phyloP scores from a whole-genome alignment of 1,140 invertebrate species.

The Lucilia sericata region DNA sequence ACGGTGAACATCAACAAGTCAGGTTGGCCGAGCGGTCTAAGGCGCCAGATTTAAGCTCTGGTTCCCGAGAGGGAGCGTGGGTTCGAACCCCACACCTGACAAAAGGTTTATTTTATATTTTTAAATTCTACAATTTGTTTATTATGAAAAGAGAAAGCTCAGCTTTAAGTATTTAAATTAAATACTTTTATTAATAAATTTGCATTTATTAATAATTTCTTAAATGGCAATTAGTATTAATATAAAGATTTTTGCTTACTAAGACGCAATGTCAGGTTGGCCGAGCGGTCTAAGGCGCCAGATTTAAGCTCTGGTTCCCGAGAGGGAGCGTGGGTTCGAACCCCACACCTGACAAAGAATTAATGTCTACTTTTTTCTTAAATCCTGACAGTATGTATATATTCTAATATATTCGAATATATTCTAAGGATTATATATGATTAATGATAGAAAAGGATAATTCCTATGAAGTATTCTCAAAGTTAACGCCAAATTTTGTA shows the following conservation, averaged over 20 bases:
- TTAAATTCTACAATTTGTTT: not conserved
- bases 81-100: constrained; percentile 78
- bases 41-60: constrained; percentile 77
- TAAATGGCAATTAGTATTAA: not conserved
- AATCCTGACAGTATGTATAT: too few species aligned
- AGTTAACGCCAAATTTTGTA: too few species aligned
- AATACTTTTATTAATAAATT: not conserved
- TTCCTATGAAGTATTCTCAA: too few species aligned
- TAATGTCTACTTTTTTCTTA: too few species aligned
- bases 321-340: constrained; percentile 77
- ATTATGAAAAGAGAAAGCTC: too few species aligned
- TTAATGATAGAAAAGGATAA: too few species aligned
- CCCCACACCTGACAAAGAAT: constrained; percentile 78
- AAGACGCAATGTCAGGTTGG: constrained; percentile 59
- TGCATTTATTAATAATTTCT: not conserved
- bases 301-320: constrained; percentile 77
- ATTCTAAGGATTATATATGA: too few species aligned
- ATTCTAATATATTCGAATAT: too few species aligned
- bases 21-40: constrained; percentile 73
- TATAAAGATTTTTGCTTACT: too few species aligned
- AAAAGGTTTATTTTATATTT: constrained; percentile 51
- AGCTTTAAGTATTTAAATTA: not conserved
- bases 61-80: constrained; percentile 75
- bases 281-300: constrained; percentile 77
- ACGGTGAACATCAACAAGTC: not conserved